phyloP scores from a whole-genome alignment of 2,797 vertebrate genomes.

The Microctenopoma steveboyesi region DNA sequence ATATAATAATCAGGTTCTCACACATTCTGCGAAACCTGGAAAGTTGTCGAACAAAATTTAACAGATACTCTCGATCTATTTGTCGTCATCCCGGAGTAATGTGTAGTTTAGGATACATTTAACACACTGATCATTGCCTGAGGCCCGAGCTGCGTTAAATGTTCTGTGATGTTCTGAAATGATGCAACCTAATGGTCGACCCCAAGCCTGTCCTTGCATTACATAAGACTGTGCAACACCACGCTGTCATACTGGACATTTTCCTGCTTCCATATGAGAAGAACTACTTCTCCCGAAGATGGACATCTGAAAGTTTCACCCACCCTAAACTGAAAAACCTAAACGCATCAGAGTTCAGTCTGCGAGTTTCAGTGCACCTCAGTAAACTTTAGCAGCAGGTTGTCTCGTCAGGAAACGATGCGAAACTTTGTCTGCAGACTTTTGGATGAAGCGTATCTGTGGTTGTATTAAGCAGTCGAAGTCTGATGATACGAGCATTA shows the following conservation, averaged over 20 bases:
- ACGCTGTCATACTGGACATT: background rate
- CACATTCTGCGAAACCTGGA: background rate
- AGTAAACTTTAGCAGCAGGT: background rate
- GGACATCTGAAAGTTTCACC: slow-evolving; percentile 28
- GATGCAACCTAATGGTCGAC: too few species aligned
- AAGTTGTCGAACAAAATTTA: too few species aligned
- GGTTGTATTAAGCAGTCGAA: too few species aligned
- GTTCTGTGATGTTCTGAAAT: too few species aligned
- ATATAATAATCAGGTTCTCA: background rate
- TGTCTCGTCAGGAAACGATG: background rate
- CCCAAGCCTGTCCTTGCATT: background rate
- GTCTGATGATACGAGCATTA: background rate
- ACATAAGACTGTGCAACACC: background rate
- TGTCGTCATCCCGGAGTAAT: too few species aligned
- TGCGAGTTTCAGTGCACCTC: background rate
- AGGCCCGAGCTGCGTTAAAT: too few species aligned
- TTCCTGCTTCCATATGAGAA: slow-evolving; percentile 14
- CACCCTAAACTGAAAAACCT: slow-evolving; percentile 11
- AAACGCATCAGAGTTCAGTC: slow-evolving; percentile 10
- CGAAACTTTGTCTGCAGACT: background rate
- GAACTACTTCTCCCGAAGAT: slow-evolving; percentile 16
- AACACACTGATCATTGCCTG: too few species aligned
- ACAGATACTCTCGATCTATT: too few species aligned
- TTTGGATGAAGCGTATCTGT: background rate
- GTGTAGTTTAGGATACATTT: too few species aligned